A percentile compares a stretch with the other conserved stretches of the same genome.
Evolutionary conservation across 2,797 vertebrate species (phyloP).

Genomic region (Acrocephalus scirpaceus): DNA sequence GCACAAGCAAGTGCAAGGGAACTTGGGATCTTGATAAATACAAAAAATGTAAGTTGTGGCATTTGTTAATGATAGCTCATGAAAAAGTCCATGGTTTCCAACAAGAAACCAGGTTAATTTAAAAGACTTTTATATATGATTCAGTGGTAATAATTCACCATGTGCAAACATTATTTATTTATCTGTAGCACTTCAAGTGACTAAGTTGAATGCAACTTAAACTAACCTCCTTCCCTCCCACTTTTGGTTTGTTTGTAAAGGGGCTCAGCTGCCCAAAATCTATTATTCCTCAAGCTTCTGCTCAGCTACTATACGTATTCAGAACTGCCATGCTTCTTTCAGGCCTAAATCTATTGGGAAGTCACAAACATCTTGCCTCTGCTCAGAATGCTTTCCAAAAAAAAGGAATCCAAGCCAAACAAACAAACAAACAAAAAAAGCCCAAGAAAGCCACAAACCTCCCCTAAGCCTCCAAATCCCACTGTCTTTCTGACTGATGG

Average conservation of each 20-base stretch:
- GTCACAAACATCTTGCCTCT: not conserved
- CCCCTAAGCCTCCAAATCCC: not conserved
- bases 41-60: not conserved
- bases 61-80: not conserved
- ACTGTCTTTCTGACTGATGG: not conserved
- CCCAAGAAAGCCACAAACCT: not conserved
- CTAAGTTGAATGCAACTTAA: not conserved
- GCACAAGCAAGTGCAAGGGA: accelerated
- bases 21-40: not conserved
- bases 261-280: not conserved
- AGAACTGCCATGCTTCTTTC: not conserved
- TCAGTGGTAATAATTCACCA: not conserved
- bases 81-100: not conserved
- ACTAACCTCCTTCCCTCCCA: not conserved
- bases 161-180: not conserved
- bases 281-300: not conserved
- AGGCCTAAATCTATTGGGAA: not conserved
- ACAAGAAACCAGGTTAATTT: not conserved
- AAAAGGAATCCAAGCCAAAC: not conserved
- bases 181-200: not conserved
- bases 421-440: not conserved
- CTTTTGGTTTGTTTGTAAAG: not conserved
- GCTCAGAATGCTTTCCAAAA: not conserved
- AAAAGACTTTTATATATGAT: not conserved
- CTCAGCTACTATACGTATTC: not conserved